Evolutionary conservation across 2,113 vertebrate genomes (phyloP).

Genomic region (Beaufortia kweichowensis): DNA sequence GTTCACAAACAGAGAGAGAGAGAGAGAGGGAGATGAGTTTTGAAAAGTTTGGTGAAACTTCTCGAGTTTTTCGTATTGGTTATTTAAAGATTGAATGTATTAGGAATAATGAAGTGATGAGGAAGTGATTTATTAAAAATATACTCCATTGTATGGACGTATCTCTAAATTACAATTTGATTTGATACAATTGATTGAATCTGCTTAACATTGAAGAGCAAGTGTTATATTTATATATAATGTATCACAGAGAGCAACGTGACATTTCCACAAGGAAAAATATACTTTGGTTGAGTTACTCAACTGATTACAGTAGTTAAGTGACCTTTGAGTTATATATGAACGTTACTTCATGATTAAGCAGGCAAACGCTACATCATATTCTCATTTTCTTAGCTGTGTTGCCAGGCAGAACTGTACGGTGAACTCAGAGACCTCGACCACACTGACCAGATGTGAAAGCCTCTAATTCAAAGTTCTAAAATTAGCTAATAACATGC

Average conservation of each 20-base stretch:
- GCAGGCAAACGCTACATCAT: constrained; percentile 1
- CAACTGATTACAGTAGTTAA: not conserved
- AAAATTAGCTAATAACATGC: not conserved
- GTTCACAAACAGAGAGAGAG: constrained; percentile 41
- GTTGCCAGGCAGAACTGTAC: constrained; percentile 22
- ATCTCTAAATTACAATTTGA: not conserved
- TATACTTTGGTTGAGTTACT: constrained; percentile 1
- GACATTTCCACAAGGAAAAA: constrained; percentile 24
- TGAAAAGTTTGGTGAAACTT: constrained; percentile 32
- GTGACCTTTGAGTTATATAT: constrained; percentile 11
- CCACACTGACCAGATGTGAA: constrained; percentile 5
- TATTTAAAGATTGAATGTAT: not conserved
- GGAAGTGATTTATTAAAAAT: not conserved
- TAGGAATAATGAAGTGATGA: not conserved
- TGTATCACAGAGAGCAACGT: constrained; percentile 26
- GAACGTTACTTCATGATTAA: constrained; percentile 34
- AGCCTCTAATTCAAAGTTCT: not conserved
- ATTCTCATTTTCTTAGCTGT: not conserved
- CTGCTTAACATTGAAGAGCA: not conserved
- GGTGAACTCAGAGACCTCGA: constrained; percentile 3
- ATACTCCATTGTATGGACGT: not conserved
- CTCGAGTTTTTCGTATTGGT: not conserved
- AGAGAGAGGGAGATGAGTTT: constrained; percentile 20
- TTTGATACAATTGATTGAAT: not conserved
- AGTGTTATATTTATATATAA: not conserved